Conservation (phyloP, 1,140 invertebrate species). For the Aphidius gifuensis region DNA sequence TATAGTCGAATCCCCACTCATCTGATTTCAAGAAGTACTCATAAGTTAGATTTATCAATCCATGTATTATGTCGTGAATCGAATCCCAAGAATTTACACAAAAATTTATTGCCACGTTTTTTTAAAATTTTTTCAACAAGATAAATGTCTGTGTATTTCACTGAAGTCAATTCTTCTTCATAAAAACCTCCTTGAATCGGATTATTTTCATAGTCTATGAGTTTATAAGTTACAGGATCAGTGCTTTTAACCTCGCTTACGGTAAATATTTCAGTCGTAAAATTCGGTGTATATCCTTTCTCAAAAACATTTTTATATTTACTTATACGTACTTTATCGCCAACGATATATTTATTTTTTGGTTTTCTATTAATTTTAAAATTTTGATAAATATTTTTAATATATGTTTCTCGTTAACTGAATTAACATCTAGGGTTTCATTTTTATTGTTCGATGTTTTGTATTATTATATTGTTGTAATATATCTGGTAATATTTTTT, state of each 20-base stretch:
- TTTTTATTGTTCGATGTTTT: neutral
- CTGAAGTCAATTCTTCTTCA: neutral
- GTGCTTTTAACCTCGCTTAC: neutral
- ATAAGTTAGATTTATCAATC: too few relatives aligned
- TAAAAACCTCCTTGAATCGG: slow-evolving; percentile 4
- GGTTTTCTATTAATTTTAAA: neutral
- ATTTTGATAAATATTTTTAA: neutral
- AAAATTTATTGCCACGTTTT: too few relatives aligned
- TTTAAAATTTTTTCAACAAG: too few relatives aligned
- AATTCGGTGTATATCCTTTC: slow-evolving; percentile 2
- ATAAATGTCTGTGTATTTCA: slow-evolving; percentile 1
- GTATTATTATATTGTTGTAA: neutral
- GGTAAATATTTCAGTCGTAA: slow-evolving; percentile 11
- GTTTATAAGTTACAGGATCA: slow-evolving; percentile 1
- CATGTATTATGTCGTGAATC: too few relatives aligned
- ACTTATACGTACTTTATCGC: slow-evolving; percentile 11
- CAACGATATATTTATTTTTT: neutral
- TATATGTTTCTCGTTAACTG: slow-evolving; percentile 8
- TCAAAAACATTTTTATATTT: slow-evolving; percentile 9
- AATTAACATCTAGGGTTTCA: slow-evolving; percentile 6
- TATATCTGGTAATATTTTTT: neutral
- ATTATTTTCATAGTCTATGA: neutral
- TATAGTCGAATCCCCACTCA: too few relatives aligned
- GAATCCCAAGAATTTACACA: too few relatives aligned
- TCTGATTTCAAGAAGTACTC: too few relatives aligned